Base-by-base conservation (phyloP, 2,113 vertebrate species). In the Phaethon lepturus region DNA sequence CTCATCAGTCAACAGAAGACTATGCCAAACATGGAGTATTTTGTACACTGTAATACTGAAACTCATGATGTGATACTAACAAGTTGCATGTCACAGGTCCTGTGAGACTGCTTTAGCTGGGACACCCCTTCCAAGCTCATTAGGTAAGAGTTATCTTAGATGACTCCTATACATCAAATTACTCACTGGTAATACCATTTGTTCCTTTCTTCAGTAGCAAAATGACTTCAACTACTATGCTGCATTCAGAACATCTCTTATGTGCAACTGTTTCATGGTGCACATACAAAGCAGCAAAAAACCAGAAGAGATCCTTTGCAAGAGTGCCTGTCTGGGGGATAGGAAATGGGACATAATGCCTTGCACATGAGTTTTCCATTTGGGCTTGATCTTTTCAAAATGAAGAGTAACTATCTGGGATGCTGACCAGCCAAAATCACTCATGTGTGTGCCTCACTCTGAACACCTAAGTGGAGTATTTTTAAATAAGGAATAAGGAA, bases 381-480 rank as follows among this genome's bases (percentile, higher is more conserved):
- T 56, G 14, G 23, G 11, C 31, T 67, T 14, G 26, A 49, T 90
- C 12, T 13, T 55, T 88, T 71, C 47, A n/a, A 60, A 78, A 49
- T 17, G 4, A 50, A 62, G 35, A 88, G 10, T 25, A 90, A 88
- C 86, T 52, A 82, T 82, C 49, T 38, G 14, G 24, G n/a, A 72
- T 29, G 18, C 16, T 78, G 44, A 82, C 10, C 17, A 69, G 58
- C 22, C 44, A 52, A 85, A 90, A 83, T 33, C 12, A 26, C 8
- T 68, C 19, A 19, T 63, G 33, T 4, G 7, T 9, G 13, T 45
- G 13, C 17, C 17, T 40, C 23, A 60, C 17, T 55, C n/a, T 33
- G 38, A 82, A 33, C 7, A 23, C 0, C 0, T 10, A 19, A 60
- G 9, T 29, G 16, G 59, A 71, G 9, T 24, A 24, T 31, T 94